These are phyloP conservation scores for Meliscaeva auricollis DNA, from an alignment of 2,888 invertebrate species.

Conservation along the genomic window DNA sequence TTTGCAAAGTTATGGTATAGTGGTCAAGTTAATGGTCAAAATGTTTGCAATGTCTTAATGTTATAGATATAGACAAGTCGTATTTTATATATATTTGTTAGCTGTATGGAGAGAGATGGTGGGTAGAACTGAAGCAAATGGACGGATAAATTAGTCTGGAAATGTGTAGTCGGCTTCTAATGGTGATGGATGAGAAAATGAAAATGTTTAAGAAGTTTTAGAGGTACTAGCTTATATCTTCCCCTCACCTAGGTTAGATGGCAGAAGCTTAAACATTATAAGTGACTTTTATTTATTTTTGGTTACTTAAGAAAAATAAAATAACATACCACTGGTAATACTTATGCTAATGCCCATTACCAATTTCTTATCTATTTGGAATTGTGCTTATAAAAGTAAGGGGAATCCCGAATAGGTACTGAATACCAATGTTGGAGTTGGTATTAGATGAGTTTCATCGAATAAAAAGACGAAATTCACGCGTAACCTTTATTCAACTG, in stretches of 20 bases:
- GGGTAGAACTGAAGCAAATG: conserved; percentile 39
- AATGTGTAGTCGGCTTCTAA: conserved; percentile 65
- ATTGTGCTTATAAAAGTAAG: too few relatives aligned
- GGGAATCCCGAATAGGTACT: too few relatives aligned
- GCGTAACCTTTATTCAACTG: too few relatives aligned
- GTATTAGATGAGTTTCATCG: too few relatives aligned
- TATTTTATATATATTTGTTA: neutral
- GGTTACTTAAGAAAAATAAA: too few relatives aligned
- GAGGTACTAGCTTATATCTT: too few relatives aligned
- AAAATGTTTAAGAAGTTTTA: conserved; percentile 40
- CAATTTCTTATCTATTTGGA: too few relatives aligned
- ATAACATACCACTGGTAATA: too few relatives aligned
- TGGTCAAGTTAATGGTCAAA: conserved; percentile 65
- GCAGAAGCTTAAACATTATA: too few relatives aligned
- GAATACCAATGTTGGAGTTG: too few relatives aligned
- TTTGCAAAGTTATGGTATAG: conserved; percentile 29
- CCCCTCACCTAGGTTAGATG: neutral
- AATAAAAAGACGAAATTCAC: too few relatives aligned
- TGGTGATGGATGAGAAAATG: conserved; percentile 67
- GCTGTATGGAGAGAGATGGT: neutral
- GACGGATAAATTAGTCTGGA: conserved; percentile 71
- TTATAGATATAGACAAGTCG: conserved; percentile 26
- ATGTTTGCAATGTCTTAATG: conserved; percentile 67
- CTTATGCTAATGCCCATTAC: too few relatives aligned
- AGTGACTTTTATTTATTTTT: neutral